These are phyloP conservation scores for Dasyornis broadbenti DNA, from an alignment of 2,113 vertebrate species.

Conservation along the genomic window DNA sequence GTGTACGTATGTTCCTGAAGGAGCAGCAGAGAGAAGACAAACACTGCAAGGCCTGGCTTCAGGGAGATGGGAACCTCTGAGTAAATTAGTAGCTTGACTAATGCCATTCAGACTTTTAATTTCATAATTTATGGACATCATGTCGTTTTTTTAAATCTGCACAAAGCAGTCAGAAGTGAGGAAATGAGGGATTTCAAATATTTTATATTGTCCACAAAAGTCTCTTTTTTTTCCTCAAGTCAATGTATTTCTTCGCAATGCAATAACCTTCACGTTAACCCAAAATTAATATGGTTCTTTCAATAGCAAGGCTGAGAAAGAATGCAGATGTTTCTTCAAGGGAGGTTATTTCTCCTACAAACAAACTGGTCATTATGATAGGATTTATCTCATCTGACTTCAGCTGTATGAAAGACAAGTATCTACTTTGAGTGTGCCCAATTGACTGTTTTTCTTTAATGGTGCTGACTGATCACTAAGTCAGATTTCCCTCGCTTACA, in stretches of 20 bases:
- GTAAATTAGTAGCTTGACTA: neutral
- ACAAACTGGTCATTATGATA: neutral
- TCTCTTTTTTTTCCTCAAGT: neutral
- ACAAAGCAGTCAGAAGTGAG: neutral
- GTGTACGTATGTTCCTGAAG: fast-evolving
- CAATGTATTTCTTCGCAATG: neutral
- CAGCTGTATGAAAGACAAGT: fast-evolving
- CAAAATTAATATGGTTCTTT: neutral
- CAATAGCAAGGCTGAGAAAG: neutral
- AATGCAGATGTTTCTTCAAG: neutral
- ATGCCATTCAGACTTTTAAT: neutral
- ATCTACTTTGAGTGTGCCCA: neutral
- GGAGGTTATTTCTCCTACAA: neutral
- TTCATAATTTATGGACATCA: neutral
- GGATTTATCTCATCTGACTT: neutral
- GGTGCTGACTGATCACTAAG: neutral
- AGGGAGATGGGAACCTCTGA: neutral
- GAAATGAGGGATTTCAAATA: neutral
- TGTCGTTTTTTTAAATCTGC: neutral
- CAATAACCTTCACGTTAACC: neutral
- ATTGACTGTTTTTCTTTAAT: neutral
- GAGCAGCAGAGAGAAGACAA: neutral
- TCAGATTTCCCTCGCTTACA: neutral
- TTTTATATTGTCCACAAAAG: neutral
- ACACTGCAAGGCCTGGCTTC: neutral